These are phyloP conservation scores for Digitonthophagus gazella DNA, from an alignment of 2,888 invertebrate genomes.

Conservation along the genomic window DNA sequence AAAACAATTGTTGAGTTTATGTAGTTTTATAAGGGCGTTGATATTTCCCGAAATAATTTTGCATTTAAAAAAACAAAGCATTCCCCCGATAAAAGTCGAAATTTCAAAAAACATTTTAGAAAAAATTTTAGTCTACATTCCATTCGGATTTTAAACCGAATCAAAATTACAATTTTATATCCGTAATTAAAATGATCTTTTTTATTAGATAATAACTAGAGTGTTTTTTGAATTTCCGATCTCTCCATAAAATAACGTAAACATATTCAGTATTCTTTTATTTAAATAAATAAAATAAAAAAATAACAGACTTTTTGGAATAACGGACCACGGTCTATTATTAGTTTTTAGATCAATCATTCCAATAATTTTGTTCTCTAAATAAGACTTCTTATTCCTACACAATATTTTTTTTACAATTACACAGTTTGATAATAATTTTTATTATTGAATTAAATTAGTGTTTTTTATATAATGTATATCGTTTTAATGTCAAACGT, in stretches of 20 bases:
- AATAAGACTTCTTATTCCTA: slow-evolving; percentile 39
- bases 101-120: neutral
- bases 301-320: slow-evolving; percentile 28
- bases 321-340: slow-evolving; percentile 45
- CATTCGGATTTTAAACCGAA: neutral
- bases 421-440: slow-evolving; percentile 39
- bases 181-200: neutral
- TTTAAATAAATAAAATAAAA: slow-evolving; percentile 25
- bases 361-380: slow-evolving; percentile 47
- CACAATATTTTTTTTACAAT: neutral
- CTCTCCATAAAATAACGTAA: neutral
- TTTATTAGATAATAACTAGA: no score
- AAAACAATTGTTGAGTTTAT: slow-evolving; percentile 22
- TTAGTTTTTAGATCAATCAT: slow-evolving; percentile 45
- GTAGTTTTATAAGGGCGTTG: slow-evolving; percentile 18
- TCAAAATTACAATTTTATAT: neutral
- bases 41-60: neutral
- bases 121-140: neutral
- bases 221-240: no score
- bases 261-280: slow-evolving; percentile 38
- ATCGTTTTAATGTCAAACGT: slow-evolving; percentile 45
- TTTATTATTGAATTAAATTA: slow-evolving; percentile 36
- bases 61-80: neutral
- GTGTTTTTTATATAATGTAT: slow-evolving; percentile 33
- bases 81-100: neutral